Conservation (phyloP, 2,113 vertebrate species). For the Dipodomys merriami region DNA sequence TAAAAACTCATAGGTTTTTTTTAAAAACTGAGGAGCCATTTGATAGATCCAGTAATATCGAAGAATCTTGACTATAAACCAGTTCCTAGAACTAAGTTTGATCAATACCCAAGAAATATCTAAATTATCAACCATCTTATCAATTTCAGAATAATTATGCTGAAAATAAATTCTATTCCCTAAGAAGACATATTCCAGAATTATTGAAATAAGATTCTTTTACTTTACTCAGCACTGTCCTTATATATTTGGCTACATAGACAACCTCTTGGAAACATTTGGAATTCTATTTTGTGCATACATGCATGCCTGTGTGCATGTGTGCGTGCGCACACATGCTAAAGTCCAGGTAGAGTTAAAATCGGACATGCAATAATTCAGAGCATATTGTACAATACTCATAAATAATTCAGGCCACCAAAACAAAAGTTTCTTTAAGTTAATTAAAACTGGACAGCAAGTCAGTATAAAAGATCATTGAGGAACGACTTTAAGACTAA, state of each 20-base stretch:
- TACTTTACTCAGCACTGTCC: background rate
- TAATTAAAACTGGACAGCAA: background rate
- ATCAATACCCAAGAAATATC: background rate
- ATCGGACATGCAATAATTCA: background rate
- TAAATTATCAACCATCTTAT: conserved; percentile 26
- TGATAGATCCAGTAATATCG: conserved; percentile 47
- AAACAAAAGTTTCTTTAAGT: conserved; percentile 1
- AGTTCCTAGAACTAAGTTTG: conserved; percentile 3
- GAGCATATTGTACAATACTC: background rate
- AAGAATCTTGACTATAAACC: conserved; percentile 21
- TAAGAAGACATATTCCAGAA: background rate
- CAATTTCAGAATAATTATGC: conserved; percentile 14
- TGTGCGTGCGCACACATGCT: too few species aligned
- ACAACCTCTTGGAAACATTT: background rate
- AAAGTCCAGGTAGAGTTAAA: background rate
- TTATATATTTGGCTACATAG: background rate
- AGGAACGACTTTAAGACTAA: background rate
- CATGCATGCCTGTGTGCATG: too few species aligned
- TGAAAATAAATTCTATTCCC: conserved; percentile 12
- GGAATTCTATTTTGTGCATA: background rate
- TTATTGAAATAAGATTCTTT: background rate
- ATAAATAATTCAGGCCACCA: background rate
- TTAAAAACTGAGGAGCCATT: background rate
- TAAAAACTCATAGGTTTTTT: background rate
- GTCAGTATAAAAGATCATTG: conserved; percentile 30